Percentiles rank a stretch among this genome's conserved stretches.
These are phyloP conservation scores for Ostrea edulis DNA, from an alignment of 1,140 invertebrate species.

Conservation along the genomic window DNA sequence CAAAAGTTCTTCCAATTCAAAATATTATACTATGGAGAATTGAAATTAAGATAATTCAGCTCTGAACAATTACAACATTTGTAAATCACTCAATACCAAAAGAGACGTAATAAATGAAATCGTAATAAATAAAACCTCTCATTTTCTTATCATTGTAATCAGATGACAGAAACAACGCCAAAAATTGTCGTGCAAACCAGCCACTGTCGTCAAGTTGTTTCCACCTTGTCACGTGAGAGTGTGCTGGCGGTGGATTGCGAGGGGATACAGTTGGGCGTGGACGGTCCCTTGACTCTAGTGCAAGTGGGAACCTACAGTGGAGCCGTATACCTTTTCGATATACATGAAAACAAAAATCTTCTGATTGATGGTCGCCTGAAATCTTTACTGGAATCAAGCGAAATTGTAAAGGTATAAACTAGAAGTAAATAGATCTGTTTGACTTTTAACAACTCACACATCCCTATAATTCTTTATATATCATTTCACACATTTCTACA, in stretches of 20 bases:
- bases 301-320: constrained; percentile 91
- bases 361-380: constrained; percentile 89
- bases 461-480: too few relatives aligned
- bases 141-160: too few relatives aligned
- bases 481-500: too few relatives aligned
- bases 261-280: constrained; percentile 45
- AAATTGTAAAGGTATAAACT: constrained; percentile 93
- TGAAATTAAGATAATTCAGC: too few relatives aligned
- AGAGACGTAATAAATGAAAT: too few relatives aligned
- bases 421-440: too few relatives aligned
- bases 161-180: neutral
- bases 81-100: too few relatives aligned
- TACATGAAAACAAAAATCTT: constrained; percentile 85
- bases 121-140: too few relatives aligned
- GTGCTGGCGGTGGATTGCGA: constrained; percentile 47
- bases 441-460: too few relatives aligned
- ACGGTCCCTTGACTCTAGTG: constrained; percentile 86
- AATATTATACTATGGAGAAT: too few relatives aligned
- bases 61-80: too few relatives aligned
- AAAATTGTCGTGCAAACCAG: constrained; percentile 5
- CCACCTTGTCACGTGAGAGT: neutral
- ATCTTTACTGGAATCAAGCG: constrained; percentile 88
- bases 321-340: constrained; percentile 88
- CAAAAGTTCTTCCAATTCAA: too few relatives aligned
- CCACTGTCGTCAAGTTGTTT: constrained; percentile 9